Evolutionary conservation across 2,888 invertebrate species (phyloP).

Genomic region (Atherix ibis): DNA sequence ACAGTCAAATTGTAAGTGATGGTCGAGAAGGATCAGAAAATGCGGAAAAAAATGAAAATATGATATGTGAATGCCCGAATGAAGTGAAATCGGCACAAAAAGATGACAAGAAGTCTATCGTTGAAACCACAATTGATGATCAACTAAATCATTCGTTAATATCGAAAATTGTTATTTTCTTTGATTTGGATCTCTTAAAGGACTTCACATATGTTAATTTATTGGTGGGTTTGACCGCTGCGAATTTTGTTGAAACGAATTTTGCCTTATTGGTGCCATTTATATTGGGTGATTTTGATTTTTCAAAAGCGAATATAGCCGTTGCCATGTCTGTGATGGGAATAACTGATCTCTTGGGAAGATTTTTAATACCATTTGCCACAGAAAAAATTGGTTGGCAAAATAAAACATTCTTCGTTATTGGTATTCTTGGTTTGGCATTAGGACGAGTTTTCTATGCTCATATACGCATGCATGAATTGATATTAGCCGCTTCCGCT

Average conservation of each 20-base stretch:
- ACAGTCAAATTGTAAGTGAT: no score
- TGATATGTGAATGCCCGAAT: no score
- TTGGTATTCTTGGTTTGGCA: constrained; percentile 44
- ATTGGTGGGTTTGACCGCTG: constrained; percentile 54
- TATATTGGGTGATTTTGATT: constrained; percentile 43
- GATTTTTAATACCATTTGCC: constrained; percentile 44
- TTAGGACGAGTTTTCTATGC: constrained; percentile 38
- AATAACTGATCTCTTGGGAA: constrained; percentile 40
- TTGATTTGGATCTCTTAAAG: constrained; percentile 51
- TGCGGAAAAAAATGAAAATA: no score
- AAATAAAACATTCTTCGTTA: constrained; percentile 38
- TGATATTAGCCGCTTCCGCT: constrained; percentile 38
- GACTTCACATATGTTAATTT: constrained; percentile 54
- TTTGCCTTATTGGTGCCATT: constrained; percentile 50
- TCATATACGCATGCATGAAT: constrained; percentile 35
- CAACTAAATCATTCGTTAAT: no score
- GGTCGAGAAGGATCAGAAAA: no score
- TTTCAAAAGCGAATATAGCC: constrained; percentile 36
- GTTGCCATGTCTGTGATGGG: constrained; percentile 46
- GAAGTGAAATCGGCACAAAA: no score
- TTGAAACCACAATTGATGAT: no score
- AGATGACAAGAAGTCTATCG: no score
- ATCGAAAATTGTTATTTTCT: no score
- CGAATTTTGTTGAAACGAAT: constrained; percentile 44
- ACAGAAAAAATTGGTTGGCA: constrained; percentile 39